Percentiles rank a stretch among this genome's conserved stretches.
These are phyloP conservation scores for Drosophila fulvimacula DNA, from an alignment of 2,888 invertebrate genomes.

Conservation along the genomic window DNA sequence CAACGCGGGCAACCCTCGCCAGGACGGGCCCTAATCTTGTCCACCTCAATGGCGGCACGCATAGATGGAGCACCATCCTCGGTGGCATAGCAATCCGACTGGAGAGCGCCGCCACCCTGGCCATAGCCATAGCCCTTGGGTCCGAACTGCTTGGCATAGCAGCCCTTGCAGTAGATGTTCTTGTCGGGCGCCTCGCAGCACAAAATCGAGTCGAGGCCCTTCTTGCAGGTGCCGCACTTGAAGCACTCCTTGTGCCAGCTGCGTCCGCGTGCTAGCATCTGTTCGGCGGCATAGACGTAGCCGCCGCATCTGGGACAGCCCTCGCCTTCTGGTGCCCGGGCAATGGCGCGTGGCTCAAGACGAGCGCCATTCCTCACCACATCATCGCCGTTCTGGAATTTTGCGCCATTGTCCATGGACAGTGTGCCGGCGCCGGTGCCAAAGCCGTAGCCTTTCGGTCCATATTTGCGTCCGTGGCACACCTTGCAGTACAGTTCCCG, in stretches of 20 bases:
- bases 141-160: constrained; percentile 98
- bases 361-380: constrained; percentile 87
- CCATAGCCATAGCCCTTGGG: constrained; percentile 99
- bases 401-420: constrained; percentile 75
- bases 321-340: constrained; percentile 93
- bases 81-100: constrained; percentile 94
- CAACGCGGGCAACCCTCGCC: constrained; percentile 96
- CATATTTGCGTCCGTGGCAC: constrained; percentile 71
- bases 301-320: constrained; percentile 97
- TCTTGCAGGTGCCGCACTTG: constrained; percentile 95
- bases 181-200: constrained; percentile 97
- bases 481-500: constrained; percentile 73
- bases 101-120: constrained; percentile 96
- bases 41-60: constrained; percentile 92
- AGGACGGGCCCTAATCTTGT: constrained; percentile 91
- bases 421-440: constrained; percentile 75
- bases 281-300: constrained; percentile 98
- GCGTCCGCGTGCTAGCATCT: constrained; percentile 88
- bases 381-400: constrained; percentile 68
- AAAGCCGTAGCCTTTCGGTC: constrained; percentile 71
- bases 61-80: constrained; percentile 85
- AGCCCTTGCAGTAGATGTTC: constrained; percentile 98
- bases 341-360: constrained; percentile 89
- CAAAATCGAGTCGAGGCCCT: constrained; percentile 95
- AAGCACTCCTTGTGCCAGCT: constrained; percentile 96